phyloP scores from a whole-genome alignment of 2,113 vertebrate genomes.

The Falcunculus frontatus region DNA sequence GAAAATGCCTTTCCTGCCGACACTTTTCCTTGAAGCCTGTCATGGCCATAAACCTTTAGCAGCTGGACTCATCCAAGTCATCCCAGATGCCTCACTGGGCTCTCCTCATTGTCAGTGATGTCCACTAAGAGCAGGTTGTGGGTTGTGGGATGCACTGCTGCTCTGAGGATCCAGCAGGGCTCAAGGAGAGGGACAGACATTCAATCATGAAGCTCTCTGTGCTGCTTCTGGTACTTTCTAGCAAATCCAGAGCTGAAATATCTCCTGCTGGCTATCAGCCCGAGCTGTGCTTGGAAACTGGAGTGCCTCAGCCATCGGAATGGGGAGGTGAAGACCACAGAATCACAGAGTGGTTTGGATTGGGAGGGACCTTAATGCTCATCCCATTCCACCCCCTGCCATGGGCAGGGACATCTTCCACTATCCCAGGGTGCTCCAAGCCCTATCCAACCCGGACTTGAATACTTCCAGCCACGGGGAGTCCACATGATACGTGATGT shows the following conservation, averaged over 20 bases:
- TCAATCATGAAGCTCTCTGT: background rate
- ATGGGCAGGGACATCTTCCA: background rate
- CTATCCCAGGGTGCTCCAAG: background rate
- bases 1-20: background rate
- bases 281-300: background rate
- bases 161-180: background rate
- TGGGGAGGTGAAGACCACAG: background rate
- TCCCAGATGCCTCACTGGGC: background rate
- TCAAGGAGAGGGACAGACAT: accelerated
- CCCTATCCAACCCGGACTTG: background rate
- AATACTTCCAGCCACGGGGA: background rate
- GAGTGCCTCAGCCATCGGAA: accelerated
- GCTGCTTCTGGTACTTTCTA: background rate
- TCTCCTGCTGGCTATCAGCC: background rate
- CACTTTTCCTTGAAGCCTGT: background rate
- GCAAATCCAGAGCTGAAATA: background rate
- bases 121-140: accelerated
- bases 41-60: background rate
- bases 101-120: accelerated
- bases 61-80: accelerated
- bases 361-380: background rate
- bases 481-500: accelerated
- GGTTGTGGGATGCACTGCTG: background rate
- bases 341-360: background rate
- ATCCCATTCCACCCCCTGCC: background rate